Conservation (phyloP, 2,797 vertebrate genomes). For the Chaetophractus vellerosus region DNA sequence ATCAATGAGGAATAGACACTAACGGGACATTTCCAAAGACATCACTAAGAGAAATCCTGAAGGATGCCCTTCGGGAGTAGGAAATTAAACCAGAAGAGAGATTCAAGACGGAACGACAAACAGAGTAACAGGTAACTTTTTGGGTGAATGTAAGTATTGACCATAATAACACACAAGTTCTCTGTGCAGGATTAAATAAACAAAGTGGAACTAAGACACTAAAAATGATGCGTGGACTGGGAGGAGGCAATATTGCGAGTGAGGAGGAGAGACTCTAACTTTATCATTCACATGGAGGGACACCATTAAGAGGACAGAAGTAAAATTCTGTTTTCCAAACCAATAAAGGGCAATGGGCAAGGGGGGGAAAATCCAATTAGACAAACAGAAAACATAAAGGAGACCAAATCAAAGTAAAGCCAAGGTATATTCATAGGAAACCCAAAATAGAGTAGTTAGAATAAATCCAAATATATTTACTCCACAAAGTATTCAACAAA, state of each 20-base stretch:
- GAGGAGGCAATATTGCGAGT: no score
- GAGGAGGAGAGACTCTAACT: no score
- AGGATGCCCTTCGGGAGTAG: not conserved
- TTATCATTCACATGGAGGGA: not conserved
- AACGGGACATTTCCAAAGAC: no score
- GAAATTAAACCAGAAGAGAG: not conserved
- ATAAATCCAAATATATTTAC: not conserved
- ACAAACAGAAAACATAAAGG: not conserved
- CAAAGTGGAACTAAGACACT: not conserved
- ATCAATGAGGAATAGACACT: not conserved
- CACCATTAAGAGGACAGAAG: not conserved
- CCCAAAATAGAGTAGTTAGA: rapidly evolving
- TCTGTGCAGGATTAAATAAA: not conserved
- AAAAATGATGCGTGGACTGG: not conserved
- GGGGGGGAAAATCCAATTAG: not conserved
- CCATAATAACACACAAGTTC: not conserved
- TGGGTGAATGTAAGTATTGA: no score
- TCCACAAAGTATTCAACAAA: not conserved
- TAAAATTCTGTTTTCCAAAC: not conserved
- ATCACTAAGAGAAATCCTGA: not conserved
- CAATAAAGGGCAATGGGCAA: not conserved
- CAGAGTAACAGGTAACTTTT: not conserved
- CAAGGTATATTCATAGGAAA: rapidly evolving
- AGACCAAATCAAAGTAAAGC: not conserved
- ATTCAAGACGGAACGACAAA: not conserved